Evolutionary conservation across 2,888 invertebrate species (phyloP), one percentile per base, ranked within the genome.

Genomic region (Hypolimnas misippus): DNA sequence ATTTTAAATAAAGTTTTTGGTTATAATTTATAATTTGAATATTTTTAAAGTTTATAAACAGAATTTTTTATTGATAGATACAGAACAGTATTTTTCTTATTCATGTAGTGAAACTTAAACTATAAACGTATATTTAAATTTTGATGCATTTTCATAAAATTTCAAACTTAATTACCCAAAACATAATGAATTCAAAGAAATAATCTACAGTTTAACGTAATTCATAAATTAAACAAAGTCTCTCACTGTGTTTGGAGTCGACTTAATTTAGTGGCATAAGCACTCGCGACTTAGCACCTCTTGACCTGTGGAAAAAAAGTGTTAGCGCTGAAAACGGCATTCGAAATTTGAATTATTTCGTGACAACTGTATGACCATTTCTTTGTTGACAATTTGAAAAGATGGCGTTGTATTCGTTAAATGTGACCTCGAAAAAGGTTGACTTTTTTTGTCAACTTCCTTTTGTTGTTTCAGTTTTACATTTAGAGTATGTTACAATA

Each of bases 301-400:
- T 46, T 46, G 46, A 46, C 46, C 46, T 21, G 46, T 21, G 14
- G n/a, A 46, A 16, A 46, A 44, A 44, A 46, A 21, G 21, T 19
- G 46, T 2, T 21, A 25, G 21, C 46, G 21, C 46, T 46, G n/a
- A 25, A n/a, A 46, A 46, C 0, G 40, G 10, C 16, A 10, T 42
- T 42, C 42, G 42, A 42, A 42, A 17, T 42, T 42, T 42, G 8
- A 42, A 42, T 19, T 42, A 1, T 42, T 42, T 42, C 3, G 17
- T 17, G 17, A 17, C 17, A 42, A 42, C 42, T 42, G 10, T 42
- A 17, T 17, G 17, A 42, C 16, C 16, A 17, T 42, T 17, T 10
- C 10, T 42, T 46, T 46, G 46, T 46, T 46, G 8, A 10, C 2
- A n/a, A 21, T 46, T 42, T 46, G 10, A 19, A 44, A n/a, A 46